Evolutionary conservation across 2,888 invertebrate species (phyloP).

Genomic region (Halocaridina rubra): DNA sequence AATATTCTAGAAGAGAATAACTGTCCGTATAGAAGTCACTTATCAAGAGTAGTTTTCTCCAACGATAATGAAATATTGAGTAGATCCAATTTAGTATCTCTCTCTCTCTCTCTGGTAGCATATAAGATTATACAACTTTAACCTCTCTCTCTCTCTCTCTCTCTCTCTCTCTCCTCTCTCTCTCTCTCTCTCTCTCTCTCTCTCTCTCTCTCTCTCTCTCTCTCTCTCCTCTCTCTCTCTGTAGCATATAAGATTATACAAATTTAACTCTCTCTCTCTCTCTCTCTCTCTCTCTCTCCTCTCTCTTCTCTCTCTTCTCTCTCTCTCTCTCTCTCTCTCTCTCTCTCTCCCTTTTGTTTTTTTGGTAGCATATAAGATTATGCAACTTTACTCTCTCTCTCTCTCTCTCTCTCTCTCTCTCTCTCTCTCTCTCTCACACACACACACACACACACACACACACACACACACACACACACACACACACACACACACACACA

Average conservation of each 20-base stretch:
- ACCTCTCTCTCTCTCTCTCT: background rate
- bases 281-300: slow-evolving; percentile 14
- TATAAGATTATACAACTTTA: too few relatives aligned
- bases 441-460: background rate
- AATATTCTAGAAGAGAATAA: too few relatives aligned
- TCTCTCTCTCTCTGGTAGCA: too few relatives aligned
- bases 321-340: background rate
- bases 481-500: background rate
- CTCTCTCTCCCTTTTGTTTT: background rate
- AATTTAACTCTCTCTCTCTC: background rate
- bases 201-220: background rate
- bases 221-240: background rate
- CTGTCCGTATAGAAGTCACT: too few relatives aligned
- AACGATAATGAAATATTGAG: background rate
- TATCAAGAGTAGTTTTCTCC: too few relatives aligned
- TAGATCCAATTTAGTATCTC: background rate
- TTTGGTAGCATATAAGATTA: too few relatives aligned
- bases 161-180: background rate
- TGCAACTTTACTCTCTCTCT: background rate
- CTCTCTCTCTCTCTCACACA: slow-evolving; percentile 9
- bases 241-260: too few relatives aligned
- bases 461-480: background rate
- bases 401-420: slow-evolving; percentile 11
- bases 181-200: background rate
- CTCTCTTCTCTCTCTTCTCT: background rate